phyloP scores from a whole-genome alignment of 2,888 invertebrate species.

The Drosophila eohydei region DNA sequence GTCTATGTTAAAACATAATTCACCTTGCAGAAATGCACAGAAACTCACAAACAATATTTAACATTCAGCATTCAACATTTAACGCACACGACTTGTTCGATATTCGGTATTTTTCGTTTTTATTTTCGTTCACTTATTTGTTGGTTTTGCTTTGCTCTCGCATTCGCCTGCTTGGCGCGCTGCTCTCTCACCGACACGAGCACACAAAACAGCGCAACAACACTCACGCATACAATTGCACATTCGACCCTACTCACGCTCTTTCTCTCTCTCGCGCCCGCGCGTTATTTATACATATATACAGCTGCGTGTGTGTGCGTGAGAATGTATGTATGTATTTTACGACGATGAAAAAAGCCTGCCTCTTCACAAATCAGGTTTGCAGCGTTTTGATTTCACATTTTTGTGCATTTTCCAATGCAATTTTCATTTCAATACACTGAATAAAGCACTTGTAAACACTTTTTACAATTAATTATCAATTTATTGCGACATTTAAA shows the following conservation, averaged over 20 bases:
- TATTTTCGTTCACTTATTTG: constrained; percentile 80
- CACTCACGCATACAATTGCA: constrained; percentile 38
- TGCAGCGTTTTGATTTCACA: constrained; percentile 63
- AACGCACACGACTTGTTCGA: constrained; percentile 56
- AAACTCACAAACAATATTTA: constrained; percentile 13
- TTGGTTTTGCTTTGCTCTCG: constrained; percentile 80
- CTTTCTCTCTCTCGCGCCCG: constrained; percentile 68
- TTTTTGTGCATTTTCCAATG: constrained; percentile 46
- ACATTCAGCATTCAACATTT: constrained; percentile 25
- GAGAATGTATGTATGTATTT: constrained; percentile 66
- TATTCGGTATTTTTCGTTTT: constrained; percentile 76
- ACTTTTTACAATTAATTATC: constrained; percentile 62
- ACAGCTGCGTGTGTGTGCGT: constrained; percentile 29
- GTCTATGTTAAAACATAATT: constrained; percentile 35
- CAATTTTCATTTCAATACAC: constrained; percentile 29
- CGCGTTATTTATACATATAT: constrained; percentile 61
- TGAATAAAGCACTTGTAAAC: constrained; percentile 29
- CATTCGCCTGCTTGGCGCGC: constrained; percentile 70
- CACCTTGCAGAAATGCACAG: constrained; percentile 31
- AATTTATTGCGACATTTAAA: constrained; percentile 66
- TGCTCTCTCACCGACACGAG: constrained; percentile 53
- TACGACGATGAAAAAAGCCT: constrained; percentile 75
- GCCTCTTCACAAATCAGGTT: constrained; percentile 78
- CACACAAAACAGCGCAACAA: constrained; percentile 48
- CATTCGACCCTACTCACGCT: constrained; percentile 37